Evolutionary conservation across 2,888 invertebrate genomes (phyloP).

Genomic region (Cephus sareptanus): DNA sequence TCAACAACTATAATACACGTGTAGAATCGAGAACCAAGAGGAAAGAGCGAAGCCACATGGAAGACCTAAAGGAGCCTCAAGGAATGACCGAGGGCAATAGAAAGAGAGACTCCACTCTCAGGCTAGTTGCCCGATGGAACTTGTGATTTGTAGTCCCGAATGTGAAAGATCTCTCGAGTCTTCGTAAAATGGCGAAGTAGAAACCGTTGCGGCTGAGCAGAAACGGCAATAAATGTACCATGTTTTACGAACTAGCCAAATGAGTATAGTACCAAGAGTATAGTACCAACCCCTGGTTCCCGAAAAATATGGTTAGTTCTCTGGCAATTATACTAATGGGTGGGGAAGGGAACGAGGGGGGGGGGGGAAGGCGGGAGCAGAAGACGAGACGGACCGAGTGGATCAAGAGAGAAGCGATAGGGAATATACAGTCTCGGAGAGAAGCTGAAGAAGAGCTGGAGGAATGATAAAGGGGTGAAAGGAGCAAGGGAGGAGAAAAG

Average conservation of each 20-base stretch:
- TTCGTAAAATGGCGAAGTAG: background rate
- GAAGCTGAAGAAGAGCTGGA: conserved; percentile 12
- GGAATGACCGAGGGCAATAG: background rate
- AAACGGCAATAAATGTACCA: background rate
- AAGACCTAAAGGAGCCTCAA: background rate
- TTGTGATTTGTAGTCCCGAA: background rate
- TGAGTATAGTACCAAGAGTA: background rate
- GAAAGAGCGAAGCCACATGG: no score
- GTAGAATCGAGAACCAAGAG: no score
- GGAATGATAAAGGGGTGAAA: conserved; percentile 22
- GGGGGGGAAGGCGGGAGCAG: conserved; percentile 20
- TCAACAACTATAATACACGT: no score
- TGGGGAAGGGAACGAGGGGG: conserved; percentile 48
- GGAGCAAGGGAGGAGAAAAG: conserved; percentile 18
- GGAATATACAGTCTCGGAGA: conserved; percentile 10
- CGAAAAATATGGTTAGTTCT: conserved; percentile 57
- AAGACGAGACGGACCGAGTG: conserved; percentile 29
- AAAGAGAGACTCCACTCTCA: background rate
- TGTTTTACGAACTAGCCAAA: background rate
- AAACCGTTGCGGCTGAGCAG: background rate
- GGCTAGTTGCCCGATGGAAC: background rate
- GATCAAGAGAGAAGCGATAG: conserved; percentile 30
- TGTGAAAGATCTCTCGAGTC: background rate
- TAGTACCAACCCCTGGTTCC: background rate
- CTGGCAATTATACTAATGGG: conserved; percentile 65